Evolutionary conservation across 2,113 vertebrate genomes (phyloP).

Genomic region (Zosterops borbonicus): DNA sequence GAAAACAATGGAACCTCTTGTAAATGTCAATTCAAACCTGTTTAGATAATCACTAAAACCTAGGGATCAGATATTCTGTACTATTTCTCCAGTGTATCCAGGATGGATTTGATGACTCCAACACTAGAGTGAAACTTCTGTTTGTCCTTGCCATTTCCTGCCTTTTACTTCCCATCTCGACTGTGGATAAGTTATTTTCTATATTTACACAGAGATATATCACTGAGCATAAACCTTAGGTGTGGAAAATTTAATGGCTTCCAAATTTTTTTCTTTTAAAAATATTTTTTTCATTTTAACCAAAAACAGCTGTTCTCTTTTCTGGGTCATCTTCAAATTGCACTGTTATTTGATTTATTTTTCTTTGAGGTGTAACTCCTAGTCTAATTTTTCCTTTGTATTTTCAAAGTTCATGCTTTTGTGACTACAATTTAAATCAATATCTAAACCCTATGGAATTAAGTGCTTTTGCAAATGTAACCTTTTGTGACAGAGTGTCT

Average conservation of each 20-base stretch:
- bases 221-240: not conserved
- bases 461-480: not conserved
- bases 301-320: not conserved
- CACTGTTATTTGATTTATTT: not conserved
- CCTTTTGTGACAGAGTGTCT: not conserved
- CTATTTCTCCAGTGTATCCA: not conserved
- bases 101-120: not conserved
- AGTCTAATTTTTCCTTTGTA: not conserved
- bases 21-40: not conserved
- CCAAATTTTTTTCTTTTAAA: not conserved
- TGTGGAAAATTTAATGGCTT: not conserved
- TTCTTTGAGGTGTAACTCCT: not conserved
- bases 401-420: slow-evolving; percentile 2
- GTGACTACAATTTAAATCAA: slow-evolving; percentile 2
- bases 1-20: not conserved
- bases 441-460: slow-evolving; percentile 11
- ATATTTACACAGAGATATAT: not conserved
- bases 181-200: not conserved
- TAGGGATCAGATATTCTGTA: not conserved
- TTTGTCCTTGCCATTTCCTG: not conserved
- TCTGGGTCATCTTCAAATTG: not conserved
- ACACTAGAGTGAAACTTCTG: not conserved
- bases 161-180: not conserved
- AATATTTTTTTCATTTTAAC: not conserved
- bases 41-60: not conserved